phyloP scores from a whole-genome alignment of 2,888 invertebrate species.

The Acleris sparsana region DNA sequence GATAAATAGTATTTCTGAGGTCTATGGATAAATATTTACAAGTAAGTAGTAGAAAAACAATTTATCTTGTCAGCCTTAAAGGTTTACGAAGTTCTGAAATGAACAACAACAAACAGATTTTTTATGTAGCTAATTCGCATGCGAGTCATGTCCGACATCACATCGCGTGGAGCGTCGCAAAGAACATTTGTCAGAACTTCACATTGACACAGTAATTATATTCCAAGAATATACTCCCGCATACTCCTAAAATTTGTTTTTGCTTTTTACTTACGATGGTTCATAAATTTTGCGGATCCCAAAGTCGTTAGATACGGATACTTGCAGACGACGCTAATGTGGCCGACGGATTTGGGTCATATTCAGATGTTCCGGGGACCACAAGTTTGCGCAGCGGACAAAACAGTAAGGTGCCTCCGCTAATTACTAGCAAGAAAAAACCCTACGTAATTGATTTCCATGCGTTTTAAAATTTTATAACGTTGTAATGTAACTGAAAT shows the following conservation, averaged over 20 bases:
- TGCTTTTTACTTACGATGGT: slow-evolving; percentile 11
- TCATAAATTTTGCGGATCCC: slow-evolving; percentile 9
- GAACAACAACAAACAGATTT: slow-evolving; percentile 19
- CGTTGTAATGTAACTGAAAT: no score
- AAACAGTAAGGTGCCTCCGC: not conserved
- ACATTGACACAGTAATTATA: slow-evolving; percentile 55
- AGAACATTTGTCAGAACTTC: slow-evolving; percentile 70
- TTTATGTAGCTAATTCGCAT: slow-evolving; percentile 59
- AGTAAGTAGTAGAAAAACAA: not conserved
- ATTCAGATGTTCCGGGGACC: not conserved
- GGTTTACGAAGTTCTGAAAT: slow-evolving; percentile 9
- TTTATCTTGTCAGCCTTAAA: slow-evolving; percentile 1
- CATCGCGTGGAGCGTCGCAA: slow-evolving; percentile 62
- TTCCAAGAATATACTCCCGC: slow-evolving; percentile 21
- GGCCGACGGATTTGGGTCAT: slow-evolving; percentile 5
- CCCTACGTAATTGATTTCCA: no score
- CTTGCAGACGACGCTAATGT: slow-evolving; percentile 21
- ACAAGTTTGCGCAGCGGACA: slow-evolving; percentile 35
- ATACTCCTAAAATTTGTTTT: slow-evolving; percentile 16
- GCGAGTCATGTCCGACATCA: slow-evolving; percentile 62
- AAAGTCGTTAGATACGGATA: slow-evolving; percentile 22
- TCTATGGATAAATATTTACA: not conserved
- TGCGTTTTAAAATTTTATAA: no score
- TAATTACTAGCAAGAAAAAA: not conserved
- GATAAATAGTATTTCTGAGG: no score